A percentile compares a stretch with the other conserved stretches of the same genome.
These are phyloP conservation scores for Accipiter cooperii DNA, from an alignment of 2,113 vertebrate species.

Conservation along the genomic window DNA sequence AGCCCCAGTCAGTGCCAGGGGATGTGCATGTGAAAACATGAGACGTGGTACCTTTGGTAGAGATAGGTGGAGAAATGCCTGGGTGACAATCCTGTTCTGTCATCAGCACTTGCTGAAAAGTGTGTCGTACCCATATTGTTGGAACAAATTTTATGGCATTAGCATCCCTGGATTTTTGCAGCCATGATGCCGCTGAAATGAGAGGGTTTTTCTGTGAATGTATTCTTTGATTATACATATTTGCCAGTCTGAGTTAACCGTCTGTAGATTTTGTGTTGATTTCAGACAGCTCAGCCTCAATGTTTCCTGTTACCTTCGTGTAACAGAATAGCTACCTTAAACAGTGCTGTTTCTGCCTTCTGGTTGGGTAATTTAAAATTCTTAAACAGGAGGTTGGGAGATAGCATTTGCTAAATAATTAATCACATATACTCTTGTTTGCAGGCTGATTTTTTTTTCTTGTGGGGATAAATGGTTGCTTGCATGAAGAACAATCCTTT, in stretches of 20 bases:
- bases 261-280: neutral
- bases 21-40: neutral
- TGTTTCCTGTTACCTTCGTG: neutral
- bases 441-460: neutral
- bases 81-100: neutral
- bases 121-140: neutral
- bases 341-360: neutral
- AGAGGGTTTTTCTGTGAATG: neutral
- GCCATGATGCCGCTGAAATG: neutral
- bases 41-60: neutral
- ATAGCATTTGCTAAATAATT: slow-evolving; percentile 30
- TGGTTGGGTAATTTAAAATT: slow-evolving; percentile 9
- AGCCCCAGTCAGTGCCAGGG: neutral
- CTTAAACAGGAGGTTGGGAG: neutral
- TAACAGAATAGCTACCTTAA: neutral
- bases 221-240: neutral
- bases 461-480: neutral
- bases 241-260: neutral
- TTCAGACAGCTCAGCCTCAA: neutral
- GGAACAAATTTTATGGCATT: neutral
- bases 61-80: neutral
- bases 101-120: neutral
- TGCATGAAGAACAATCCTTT: neutral
- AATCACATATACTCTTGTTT: slow-evolving; percentile 6
- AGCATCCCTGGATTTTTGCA: neutral